phyloP scores from a whole-genome alignment of 1,140 invertebrate genomes.

The Drosophila guanche region DNA sequence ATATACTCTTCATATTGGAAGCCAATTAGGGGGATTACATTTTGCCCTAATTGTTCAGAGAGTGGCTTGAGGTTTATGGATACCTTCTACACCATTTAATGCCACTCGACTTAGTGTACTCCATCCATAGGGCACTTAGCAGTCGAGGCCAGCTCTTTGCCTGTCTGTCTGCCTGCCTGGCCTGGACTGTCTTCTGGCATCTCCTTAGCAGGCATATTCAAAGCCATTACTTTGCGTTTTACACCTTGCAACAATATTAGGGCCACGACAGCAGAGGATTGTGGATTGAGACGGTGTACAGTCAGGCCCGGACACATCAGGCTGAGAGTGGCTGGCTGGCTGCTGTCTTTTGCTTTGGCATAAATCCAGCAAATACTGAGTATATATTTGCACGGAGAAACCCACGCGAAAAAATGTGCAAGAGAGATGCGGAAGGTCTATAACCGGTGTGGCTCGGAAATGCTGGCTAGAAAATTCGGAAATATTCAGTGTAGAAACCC shows the following conservation, averaged over 20 bases:
- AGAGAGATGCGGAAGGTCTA: slow-evolving; percentile 28
- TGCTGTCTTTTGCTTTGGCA: slow-evolving; percentile 53
- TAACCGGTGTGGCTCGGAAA: too few relatives aligned
- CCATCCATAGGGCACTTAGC: slow-evolving; percentile 31
- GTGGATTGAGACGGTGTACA: too few relatives aligned
- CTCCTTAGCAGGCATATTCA: slow-evolving; percentile 62
- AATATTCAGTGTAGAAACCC: too few relatives aligned
- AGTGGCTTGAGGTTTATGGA: not conserved
- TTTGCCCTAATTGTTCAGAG: slow-evolving; percentile 1
- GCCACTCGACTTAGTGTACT: not conserved
- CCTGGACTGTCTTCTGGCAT: slow-evolving; percentile 11
- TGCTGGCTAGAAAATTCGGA: too few relatives aligned
- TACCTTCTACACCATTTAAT: not conserved
- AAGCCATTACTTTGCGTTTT: slow-evolving; percentile 78
- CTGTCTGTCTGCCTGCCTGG: slow-evolving; percentile 11
- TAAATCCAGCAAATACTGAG: slow-evolving; percentile 61
- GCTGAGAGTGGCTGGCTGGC: slow-evolving; percentile 42
- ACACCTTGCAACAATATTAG: slow-evolving; percentile 63
- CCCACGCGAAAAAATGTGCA: slow-evolving; percentile 48
- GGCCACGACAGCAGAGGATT: slow-evolving; percentile 2
- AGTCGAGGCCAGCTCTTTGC: not conserved
- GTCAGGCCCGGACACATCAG: slow-evolving; percentile 5
- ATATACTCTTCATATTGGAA: slow-evolving; percentile 26
- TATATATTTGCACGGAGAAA: slow-evolving; percentile 27
- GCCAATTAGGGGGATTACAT: slow-evolving; percentile 32